phyloP scores from a whole-genome alignment of 2,888 invertebrate species.

The Drosophila silvestris region DNA sequence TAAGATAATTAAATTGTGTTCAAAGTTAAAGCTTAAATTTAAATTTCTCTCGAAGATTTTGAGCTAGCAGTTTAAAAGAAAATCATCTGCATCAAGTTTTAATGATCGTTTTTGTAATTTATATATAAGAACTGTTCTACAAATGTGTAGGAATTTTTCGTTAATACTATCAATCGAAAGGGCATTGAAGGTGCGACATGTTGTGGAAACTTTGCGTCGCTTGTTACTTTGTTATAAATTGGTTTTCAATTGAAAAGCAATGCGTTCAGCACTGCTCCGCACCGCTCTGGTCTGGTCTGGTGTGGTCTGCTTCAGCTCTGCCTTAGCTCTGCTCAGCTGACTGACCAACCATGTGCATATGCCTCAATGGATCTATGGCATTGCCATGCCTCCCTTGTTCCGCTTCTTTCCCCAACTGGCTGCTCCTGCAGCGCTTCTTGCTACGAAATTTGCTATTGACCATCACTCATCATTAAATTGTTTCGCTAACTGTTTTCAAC shows the following conservation, averaged over 20 bases:
- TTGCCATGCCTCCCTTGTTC: conserved; percentile 1
- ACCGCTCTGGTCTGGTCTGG: conserved; percentile 1
- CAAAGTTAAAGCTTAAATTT: background rate
- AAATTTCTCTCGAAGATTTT: background rate
- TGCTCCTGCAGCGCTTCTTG: conserved; percentile 18
- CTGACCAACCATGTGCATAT: conserved; percentile 63
- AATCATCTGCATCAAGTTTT: background rate
- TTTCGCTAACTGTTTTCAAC: conserved; percentile 79
- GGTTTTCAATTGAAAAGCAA: conserved; percentile 68
- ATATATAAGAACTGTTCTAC: background rate
- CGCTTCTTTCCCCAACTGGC: background rate
- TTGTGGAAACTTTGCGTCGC: background rate
- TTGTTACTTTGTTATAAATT: conserved; percentile 60
- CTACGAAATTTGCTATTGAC: conserved; percentile 62
- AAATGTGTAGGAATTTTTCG: background rate
- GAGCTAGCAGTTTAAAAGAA: background rate
- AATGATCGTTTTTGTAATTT: background rate
- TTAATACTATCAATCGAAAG: background rate
- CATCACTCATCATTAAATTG: conserved; percentile 82
- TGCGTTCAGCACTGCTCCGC: conserved; percentile 29
- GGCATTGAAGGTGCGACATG: conserved; percentile 17
- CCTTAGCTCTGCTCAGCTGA: conserved; percentile 30
- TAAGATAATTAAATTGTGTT: background rate
- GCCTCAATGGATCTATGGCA: conserved; percentile 44
- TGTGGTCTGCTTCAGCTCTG: conserved; percentile 3